These are phyloP conservation scores for Drosophila kuntzei DNA, from an alignment of 2,888 invertebrate species.

Conservation along the genomic window DNA sequence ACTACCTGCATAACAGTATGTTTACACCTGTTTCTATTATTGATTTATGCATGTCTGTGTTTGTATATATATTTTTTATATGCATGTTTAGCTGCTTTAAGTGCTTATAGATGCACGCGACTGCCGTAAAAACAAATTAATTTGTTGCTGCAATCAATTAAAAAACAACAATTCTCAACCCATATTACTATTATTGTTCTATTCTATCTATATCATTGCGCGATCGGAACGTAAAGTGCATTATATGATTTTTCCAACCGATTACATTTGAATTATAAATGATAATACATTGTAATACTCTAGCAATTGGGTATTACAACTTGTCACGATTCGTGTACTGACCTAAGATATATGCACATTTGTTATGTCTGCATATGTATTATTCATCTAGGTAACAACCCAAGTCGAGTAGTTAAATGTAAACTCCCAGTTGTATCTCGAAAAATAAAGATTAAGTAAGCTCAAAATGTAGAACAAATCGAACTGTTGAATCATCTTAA, in stretches of 20 bases:
- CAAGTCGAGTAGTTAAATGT: too few relatives aligned
- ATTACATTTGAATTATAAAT: conserved; percentile 23
- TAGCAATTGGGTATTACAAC: background rate
- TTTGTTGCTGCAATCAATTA: conserved; percentile 26
- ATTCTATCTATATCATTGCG: conserved; percentile 17
- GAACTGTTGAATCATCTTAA: too few relatives aligned
- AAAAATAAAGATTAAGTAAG: too few relatives aligned
- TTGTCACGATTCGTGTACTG: conserved; percentile 9
- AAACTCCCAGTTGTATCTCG: background rate
- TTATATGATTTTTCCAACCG: conserved; percentile 19
- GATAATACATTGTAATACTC: conserved; percentile 9
- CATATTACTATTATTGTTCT: conserved; percentile 10
- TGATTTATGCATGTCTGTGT: conserved; percentile 15
- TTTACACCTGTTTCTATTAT: conserved; percentile 1
- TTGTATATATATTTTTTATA: background rate
- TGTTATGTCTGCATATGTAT: background rate
- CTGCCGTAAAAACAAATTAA: conserved; percentile 20
- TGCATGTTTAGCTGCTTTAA: conserved; percentile 43
- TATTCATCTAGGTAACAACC: conserved; percentile 1
- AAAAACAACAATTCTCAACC: conserved; percentile 4
- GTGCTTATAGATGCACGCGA: conserved; percentile 35
- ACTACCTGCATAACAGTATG: conserved; percentile 9
- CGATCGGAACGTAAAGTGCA: conserved; percentile 13
- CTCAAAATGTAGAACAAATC: too few relatives aligned
- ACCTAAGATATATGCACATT: background rate